Percentiles rank a stretch among this genome's conserved stretches.
phyloP scores from a whole-genome alignment of 1,140 invertebrate genomes.

The Lepidostoma basale region DNA sequence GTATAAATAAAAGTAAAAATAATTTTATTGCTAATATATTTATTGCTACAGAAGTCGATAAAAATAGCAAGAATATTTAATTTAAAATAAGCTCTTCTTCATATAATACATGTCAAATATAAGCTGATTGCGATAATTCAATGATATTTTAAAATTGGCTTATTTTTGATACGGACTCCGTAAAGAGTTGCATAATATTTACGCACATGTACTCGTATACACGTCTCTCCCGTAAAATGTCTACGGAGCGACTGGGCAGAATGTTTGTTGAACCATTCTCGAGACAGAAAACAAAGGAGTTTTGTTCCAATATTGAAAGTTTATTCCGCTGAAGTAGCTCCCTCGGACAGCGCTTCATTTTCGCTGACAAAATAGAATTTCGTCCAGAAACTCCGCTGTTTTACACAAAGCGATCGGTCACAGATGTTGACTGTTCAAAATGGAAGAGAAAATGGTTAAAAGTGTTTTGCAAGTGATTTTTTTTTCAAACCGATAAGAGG shows the following conservation, averaged over 20 bases:
- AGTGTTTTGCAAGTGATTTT: background rate
- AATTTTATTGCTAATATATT: too few relatives aligned
- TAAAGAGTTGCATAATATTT: background rate
- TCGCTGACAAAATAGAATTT: slow-evolving; percentile 7
- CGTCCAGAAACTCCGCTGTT: background rate
- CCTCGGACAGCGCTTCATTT: slow-evolving; percentile 1
- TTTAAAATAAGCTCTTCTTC: background rate
- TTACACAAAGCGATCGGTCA: background rate
- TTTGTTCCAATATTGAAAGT: slow-evolving; percentile 19
- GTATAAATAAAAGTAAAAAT: too few relatives aligned
- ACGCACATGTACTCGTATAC: background rate
- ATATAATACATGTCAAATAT: background rate
- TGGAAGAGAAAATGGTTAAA: background rate
- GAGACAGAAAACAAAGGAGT: slow-evolving; percentile 14
- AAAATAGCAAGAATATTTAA: background rate
- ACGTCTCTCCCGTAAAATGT: background rate
- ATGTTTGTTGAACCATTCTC: slow-evolving; percentile 11
- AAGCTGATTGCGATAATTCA: background rate
- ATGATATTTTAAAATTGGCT: background rate
- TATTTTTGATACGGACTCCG: background rate
- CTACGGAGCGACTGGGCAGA: too few relatives aligned
- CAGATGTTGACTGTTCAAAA: background rate
- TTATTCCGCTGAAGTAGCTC: slow-evolving; percentile 18
- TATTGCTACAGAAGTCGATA: too few relatives aligned
- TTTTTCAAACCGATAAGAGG: too few relatives aligned